phyloP scores from a whole-genome alignment of 2,113 vertebrate genomes.

The Chaetodon auriga region DNA sequence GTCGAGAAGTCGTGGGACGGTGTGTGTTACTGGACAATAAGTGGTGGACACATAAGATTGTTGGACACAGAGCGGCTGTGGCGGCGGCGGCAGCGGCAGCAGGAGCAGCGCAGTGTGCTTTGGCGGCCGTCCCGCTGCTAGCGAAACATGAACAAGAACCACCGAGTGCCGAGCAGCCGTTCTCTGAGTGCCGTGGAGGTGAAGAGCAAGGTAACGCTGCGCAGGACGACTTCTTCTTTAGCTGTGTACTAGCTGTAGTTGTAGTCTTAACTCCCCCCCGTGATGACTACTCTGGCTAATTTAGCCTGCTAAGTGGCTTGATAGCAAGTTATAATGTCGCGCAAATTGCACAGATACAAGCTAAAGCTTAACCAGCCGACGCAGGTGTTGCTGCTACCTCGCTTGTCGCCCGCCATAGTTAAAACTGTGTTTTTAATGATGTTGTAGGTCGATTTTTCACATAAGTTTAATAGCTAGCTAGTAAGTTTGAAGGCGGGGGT shows the following conservation, averaged over 20 bases:
- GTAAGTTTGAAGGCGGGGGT: slow-evolving; percentile 55
- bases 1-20: slow-evolving; percentile 14
- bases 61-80: slow-evolving; percentile 19
- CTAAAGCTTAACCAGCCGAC: neutral
- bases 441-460: neutral
- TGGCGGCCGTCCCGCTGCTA: slow-evolving; percentile 72
- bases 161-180: slow-evolving; percentile 85
- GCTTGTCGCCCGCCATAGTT: neutral
- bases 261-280: neutral
- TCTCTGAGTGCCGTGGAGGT: slow-evolving; percentile 86
- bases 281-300: slow-evolving; percentile 48
- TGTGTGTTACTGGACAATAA: neutral
- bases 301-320: slow-evolving; percentile 72
- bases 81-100: slow-evolving; percentile 47
- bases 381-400: neutral
- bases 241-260: neutral
- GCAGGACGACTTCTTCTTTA: neutral
- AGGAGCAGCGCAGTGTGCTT: slow-evolving; percentile 40
- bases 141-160: slow-evolving; percentile 87
- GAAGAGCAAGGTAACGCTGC: slow-evolving; percentile 85
- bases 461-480: slow-evolving; percentile 25
- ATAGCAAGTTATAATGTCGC: slow-evolving; percentile 49
- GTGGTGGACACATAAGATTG: slow-evolving; percentile 4
- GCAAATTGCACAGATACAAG: neutral
- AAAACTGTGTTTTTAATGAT: neutral